Base-by-base conservation (phyloP, 1,140 invertebrate genomes). In the Drosophila ironensis region DNA sequence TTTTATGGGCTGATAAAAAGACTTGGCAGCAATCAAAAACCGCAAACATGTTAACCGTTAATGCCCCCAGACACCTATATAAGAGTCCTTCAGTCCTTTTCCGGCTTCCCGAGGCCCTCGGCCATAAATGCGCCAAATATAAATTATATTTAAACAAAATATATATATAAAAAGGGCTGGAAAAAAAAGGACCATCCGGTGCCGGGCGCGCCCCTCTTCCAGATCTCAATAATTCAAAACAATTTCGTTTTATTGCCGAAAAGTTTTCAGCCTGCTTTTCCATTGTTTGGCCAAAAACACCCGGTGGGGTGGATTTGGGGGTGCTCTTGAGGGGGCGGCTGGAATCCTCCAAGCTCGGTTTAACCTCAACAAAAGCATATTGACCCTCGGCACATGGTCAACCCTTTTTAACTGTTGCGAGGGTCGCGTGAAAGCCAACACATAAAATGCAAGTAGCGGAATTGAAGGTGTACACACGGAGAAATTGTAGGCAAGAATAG, bases 221-320 rank as follows among this genome's bases (percentile, higher is more conserved):
- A 52, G 74, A 78, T 73, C 78, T 84, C 78, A 84, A 86, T 84
- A 86, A 84, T 84, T 84, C 78, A 84, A 86, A 84, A 84, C 78
- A 86, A 84, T 84, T 84, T 84, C 69, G 57, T 78, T 84, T 82
- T 82, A 84, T 84, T 73, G 78, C 69, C 48, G 45, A 76, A 67
- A 68, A 67, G 61, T 71, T 84, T 84, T 56, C 35, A 37, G 48
- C 27, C 30, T 45, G 16, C 14, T 16, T 69, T 69, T 56, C n/a
- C 66, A 69, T 69, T 70, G 66, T 69, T 68, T 14, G 42, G 30
- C 14, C 12, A 14, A 37, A 14, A 14, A 14, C 33, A 6, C 16
- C 30, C 30, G 11, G 30, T 8, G 28, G 28, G 25, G 8, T 20
- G 16, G 50, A n/a, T n/a, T n/a, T 19, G 24, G 48, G 3, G 6